Conservation (phyloP, 2,888 invertebrate species). For the Orgyia antiqua region DNA sequence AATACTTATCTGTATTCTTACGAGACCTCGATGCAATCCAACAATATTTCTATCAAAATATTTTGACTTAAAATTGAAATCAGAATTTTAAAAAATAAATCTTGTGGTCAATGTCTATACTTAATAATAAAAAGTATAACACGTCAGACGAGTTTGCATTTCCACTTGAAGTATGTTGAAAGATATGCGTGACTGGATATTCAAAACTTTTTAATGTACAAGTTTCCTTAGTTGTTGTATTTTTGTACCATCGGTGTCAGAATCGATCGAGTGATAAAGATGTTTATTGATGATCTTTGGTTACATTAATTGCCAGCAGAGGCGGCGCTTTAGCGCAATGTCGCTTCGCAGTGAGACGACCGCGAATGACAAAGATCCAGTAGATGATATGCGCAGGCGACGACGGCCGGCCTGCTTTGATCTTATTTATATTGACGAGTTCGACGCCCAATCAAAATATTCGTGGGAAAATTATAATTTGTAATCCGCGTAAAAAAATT, state of each 20-base stretch:
- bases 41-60: too few relatives aligned
- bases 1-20: too few relatives aligned
- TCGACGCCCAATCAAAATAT: slow-evolving; percentile 68
- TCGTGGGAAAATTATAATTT: slow-evolving; percentile 34
- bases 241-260: slow-evolving; percentile 59
- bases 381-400: slow-evolving; percentile 52
- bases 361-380: slow-evolving; percentile 71
- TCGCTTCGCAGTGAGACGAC: slow-evolving; percentile 49
- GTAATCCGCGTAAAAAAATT: too few relatives aligned
- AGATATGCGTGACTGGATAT: slow-evolving; percentile 67
- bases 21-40: too few relatives aligned
- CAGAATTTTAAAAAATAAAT: slow-evolving; percentile 26
- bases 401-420: slow-evolving; percentile 59
- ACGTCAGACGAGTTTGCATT: slow-evolving; percentile 17
- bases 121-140: slow-evolving; percentile 34
- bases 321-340: slow-evolving; percentile 63
- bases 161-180: slow-evolving; percentile 39
- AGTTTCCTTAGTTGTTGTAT: slow-evolving; percentile 58
- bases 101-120: slow-evolving; percentile 33
- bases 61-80: too few relatives aligned
- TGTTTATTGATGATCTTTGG: slow-evolving; percentile 75
- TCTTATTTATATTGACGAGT: slow-evolving; percentile 51
- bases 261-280: slow-evolving; percentile 73
- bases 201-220: slow-evolving; percentile 55
- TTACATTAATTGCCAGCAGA: slow-evolving; percentile 72